Evolutionary conservation across 2,797 vertebrate genomes (phyloP), one percentile per base, ranked within the genome.

Genomic region (Sebastes dallii): DNA sequence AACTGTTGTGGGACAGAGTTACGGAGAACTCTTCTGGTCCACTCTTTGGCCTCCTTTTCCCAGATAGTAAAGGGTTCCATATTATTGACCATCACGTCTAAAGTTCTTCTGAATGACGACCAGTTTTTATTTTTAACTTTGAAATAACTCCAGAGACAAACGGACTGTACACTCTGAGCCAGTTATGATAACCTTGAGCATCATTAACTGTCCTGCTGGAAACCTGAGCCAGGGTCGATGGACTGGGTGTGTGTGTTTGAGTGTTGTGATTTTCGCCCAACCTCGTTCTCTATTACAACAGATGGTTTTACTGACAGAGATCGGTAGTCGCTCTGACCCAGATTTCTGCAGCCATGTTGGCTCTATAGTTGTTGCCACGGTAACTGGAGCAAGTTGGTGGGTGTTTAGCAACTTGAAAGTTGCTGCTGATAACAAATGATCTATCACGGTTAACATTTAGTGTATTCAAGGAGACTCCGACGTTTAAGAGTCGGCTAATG

Each of bases 231-330:
- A 50, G 52, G 58, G 60, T 77, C 58, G 36, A 56, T 69, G 6
- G 8, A 20, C 52, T 66, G 13, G n/a, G 72, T 27, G 64, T 59
- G 18, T 25, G 72, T 27, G 64, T 59, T 62, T 50, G 22, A 39
- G 29, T 22, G 36, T 34, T n/a, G 24, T 32, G 55, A 30, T 73
- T 75, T 67, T 75, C 2, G 24, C 59, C 58, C 73, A 8, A 3
- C 52, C 59, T 77, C 69, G 24, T 66, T 62, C 58, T 83, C 62
- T 59, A 61, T 85, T 84, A 87, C 70, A 86, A 86, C 91, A 86
- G 89, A 90, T 89, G 83, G 88, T 86, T 91, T 83, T 82, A 77
- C 82, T 14, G 75, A 88, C 46, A 32, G 83, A 88, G 86, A 91
- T 88, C 85, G 73, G 82, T 65, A 54, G 75, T 84, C 64, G 20